These are phyloP conservation scores for Melieria picta DNA, from an alignment of 2,888 invertebrate genomes.

Conservation along the genomic window DNA sequence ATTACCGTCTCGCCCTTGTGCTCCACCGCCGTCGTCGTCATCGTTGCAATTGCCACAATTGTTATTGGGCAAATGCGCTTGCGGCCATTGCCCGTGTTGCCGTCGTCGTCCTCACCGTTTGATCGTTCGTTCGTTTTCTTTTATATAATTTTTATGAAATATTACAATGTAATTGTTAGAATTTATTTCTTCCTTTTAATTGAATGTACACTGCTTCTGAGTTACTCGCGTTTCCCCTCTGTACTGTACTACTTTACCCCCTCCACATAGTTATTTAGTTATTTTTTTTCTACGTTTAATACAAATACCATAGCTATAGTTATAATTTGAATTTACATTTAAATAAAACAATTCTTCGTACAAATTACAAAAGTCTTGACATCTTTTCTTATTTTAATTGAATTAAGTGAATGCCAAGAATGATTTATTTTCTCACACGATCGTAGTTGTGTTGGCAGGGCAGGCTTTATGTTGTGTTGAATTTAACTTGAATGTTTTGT, in stretches of 20 bases:
- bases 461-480: too few relatives aligned
- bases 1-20: not conserved
- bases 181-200: too few relatives aligned
- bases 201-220: not conserved
- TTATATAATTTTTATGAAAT: not conserved
- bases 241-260: not conserved
- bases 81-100: too few relatives aligned
- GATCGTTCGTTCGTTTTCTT: not conserved
- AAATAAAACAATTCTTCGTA: conserved; percentile 16
- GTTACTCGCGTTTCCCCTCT: not conserved
- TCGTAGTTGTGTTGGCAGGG: too few relatives aligned
- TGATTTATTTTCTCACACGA: too few relatives aligned
- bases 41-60: too few relatives aligned
- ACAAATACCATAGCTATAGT: not conserved
- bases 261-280: not conserved
- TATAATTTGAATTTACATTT: conserved; percentile 15
- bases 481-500: too few relatives aligned
- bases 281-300: not conserved
- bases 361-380: not conserved
- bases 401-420: too few relatives aligned
- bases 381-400: not conserved
- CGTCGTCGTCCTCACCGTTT: too few relatives aligned
- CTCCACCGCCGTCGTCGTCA: not conserved
- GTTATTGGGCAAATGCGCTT: too few relatives aligned
- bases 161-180: too few relatives aligned